Evolutionary conservation across 2,113 vertebrate genomes (phyloP), one percentile per base, ranked within the genome.

Genomic region (Brevimyrus niger): DNA sequence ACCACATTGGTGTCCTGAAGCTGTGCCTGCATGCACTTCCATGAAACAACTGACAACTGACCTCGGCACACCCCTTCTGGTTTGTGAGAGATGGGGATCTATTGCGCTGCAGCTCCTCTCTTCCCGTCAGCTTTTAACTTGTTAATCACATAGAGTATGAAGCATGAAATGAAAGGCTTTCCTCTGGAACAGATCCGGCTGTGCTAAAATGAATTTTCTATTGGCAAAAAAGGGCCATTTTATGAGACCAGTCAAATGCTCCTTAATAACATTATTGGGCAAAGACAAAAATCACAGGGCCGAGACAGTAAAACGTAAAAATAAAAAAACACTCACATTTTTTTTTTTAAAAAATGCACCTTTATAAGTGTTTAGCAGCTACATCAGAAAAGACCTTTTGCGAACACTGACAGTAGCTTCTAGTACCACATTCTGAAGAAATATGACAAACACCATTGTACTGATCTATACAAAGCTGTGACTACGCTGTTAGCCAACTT

Each of bases 111-210:
- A 92, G 88, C 93, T 93, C 93, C 91, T 94, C 93, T 93, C 92
- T 94, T 92, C 92, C 94, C 93, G 92, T 93, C 93, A 91, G 92
- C 93, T 90, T 95, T 95, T 95, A 94, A 93, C 93, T 93, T 95
- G 95, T 95, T 96, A 96, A 96, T 96, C 95, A 94, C 94, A 94
- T 95, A 94, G 94, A 91, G 93, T 94, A 92, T 95, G 94, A 94
- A 96, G 94, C 95, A 93, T 96, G 95, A 96, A 96, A 96, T 96
- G 94, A 96, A 95, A 95, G 92, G 92, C 92, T 94, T 94, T 94
- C 94, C 88, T 91, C 90, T 91, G 53, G 93, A 95, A 95, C 93
- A 94, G 92, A 93, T 92, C 91, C 65, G 89, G 93, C 92, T 94
- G 94, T 94, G 90, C 93, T 94, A 94, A 95, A 94, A 95, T 94